Percentiles rank a stretch among this genome's conserved stretches.
Evolutionary conservation across 2,113 vertebrate species (phyloP).

Genomic region (Mesoclemmys tuberculata): DNA sequence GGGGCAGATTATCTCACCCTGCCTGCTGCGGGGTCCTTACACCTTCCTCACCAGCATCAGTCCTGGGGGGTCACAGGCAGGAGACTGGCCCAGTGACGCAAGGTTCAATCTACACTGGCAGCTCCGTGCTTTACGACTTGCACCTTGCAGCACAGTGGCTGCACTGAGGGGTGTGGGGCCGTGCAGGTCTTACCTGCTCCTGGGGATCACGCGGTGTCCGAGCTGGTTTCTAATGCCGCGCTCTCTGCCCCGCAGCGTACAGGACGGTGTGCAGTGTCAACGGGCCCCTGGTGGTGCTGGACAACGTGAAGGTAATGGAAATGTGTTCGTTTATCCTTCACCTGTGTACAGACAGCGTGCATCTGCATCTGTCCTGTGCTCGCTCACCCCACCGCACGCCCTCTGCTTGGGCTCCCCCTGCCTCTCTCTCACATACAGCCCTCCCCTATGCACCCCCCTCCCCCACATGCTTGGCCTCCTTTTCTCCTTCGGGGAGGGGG

Average conservation of each 20-base stretch:
- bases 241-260: slow-evolving; percentile 69
- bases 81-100: not conserved
- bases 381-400: no score
- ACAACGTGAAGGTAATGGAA: slow-evolving; percentile 81
- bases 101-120: not conserved
- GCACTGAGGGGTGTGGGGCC: no score
- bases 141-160: not conserved
- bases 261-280: slow-evolving; percentile 82
- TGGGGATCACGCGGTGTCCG: not conserved
- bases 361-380: accelerated
- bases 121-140: not conserved
- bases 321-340: not conserved
- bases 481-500: no score
- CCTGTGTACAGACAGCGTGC: not conserved
- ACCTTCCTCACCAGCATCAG: not conserved
- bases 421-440: no score
- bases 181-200: not conserved
- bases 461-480: not conserved
- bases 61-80: not conserved
- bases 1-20: not conserved
- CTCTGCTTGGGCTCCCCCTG: not conserved
- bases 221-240: not conserved
- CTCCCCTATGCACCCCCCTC: no score
- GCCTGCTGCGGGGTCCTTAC: not conserved
- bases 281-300: slow-evolving; percentile 82